phyloP scores from a whole-genome alignment of 2,888 invertebrate genomes.

The Stenodera caucasica region DNA sequence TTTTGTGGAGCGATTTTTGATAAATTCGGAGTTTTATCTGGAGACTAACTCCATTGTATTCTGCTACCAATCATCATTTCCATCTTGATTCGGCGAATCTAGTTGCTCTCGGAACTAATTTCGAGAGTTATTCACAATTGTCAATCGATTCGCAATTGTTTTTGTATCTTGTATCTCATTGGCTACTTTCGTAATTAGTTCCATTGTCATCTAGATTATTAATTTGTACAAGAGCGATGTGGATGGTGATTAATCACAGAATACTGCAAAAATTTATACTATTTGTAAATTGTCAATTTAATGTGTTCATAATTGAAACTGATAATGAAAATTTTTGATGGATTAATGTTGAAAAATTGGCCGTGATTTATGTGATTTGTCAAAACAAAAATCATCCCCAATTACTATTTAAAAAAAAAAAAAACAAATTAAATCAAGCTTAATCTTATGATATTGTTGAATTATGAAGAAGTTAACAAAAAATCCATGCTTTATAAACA shows the following conservation, averaged over 20 bases:
- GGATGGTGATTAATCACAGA: background rate
- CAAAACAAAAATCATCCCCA: constrained; percentile 1
- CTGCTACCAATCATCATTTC: background rate
- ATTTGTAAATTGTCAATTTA: constrained; percentile 48
- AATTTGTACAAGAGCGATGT: too few relatives aligned
- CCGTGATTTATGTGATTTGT: constrained; percentile 38
- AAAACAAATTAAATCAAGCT: constrained; percentile 13
- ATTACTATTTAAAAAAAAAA: background rate
- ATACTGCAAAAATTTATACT: constrained; percentile 14
- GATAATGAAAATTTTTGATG: constrained; percentile 18
- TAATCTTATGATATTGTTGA: constrained; percentile 28
- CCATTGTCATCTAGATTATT: too few relatives aligned
- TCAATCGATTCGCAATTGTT: too few relatives aligned
- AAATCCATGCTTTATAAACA: constrained; percentile 17
- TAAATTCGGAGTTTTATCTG: constrained; percentile 11
- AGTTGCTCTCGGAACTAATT: too few relatives aligned
- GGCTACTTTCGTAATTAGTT: too few relatives aligned
- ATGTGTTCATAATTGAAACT: constrained; percentile 49
- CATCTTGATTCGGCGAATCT: too few relatives aligned
- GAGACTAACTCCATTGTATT: background rate
- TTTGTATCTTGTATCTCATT: too few relatives aligned
- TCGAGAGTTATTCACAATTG: too few relatives aligned
- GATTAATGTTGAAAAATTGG: constrained; percentile 26
- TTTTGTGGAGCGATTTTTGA: constrained; percentile 55
- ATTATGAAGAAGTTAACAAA: background rate